Base-by-base conservation (phyloP, 2,113 vertebrate species). In the Pungitius pungitius region DNA sequence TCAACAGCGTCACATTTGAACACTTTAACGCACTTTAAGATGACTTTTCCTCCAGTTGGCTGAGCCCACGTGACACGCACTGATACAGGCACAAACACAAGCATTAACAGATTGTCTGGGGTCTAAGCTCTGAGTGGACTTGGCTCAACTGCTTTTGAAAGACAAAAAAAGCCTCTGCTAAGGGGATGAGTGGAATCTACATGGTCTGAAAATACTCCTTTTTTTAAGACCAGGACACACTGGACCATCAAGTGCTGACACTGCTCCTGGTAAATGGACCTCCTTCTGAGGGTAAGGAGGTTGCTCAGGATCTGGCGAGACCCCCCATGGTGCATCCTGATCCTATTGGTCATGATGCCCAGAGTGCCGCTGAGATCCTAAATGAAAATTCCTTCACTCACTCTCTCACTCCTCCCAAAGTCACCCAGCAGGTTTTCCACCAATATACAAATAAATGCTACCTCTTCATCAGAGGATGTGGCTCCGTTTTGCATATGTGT, bases 341-440 rank as follows among this genome's bases (percentile, higher is more conserved):
- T 92, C 90, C 90, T 82, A 88, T 91, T 92, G 91, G 91, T 91
- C 88, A 91, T 77, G 80, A 91, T 70, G 83, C 85, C 83, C 84
- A 58, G 80, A 84, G 78, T 73, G 71, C 89, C 78, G 87, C 88
- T 90, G 84, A 78, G 85, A 89, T 86, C 75, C 86, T 86, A 87
- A 92, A 91, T 90, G 85, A 92, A 89, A 89, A 91, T 91, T 92
- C 91, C 90, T 86, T 43, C 85, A 88, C 83, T 90, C 75, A 60
- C 78, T 86, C 82, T 68, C 78, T 85, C 81, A 58, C 85, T 81
- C 78, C 78, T 81, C 78, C 77, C 65, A 55, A n/a, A 82, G 72
- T 75, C 76, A 82, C 86, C 85, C 84, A 85, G 89, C 85, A 66
- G 84, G 86, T 89, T 78, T 40, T 49, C 75, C 42, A 24, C 75